Evolutionary conservation across 2,888 invertebrate species (phyloP).

Genomic region (Heliothis peltigera): DNA sequence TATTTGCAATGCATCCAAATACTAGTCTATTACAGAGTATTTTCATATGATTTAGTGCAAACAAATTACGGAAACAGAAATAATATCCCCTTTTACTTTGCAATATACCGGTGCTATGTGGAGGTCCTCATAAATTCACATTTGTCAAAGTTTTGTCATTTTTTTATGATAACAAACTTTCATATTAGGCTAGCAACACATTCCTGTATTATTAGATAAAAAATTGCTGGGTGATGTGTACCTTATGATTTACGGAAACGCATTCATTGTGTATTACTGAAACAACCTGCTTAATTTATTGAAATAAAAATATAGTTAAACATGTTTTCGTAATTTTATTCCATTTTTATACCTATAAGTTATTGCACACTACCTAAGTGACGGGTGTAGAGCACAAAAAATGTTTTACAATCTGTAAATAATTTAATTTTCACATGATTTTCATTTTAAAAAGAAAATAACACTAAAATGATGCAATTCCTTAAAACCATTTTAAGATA

Average conservation of each 20-base stretch:
- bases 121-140: constrained; percentile 35
- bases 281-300: constrained; percentile 85
- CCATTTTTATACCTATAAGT: neutral
- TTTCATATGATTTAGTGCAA: constrained; percentile 25
- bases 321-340: constrained; percentile 57
- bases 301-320: constrained; percentile 82
- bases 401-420: constrained; percentile 1
- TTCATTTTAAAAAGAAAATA: neutral
- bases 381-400: neutral
- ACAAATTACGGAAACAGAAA: constrained; percentile 15
- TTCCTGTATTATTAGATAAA: constrained; percentile 70
- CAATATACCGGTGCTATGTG: constrained; percentile 53
- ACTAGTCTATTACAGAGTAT: constrained; percentile 44
- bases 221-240: constrained; percentile 65
- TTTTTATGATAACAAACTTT: constrained; percentile 50
- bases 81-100: constrained; percentile 22
- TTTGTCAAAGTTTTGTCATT: constrained; percentile 40
- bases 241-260: constrained; percentile 64
- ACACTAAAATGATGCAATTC: neutral
- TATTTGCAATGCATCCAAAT: constrained; percentile 24
- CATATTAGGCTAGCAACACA: constrained; percentile 69
- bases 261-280: constrained; percentile 74
- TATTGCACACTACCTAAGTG: constrained; percentile 8
- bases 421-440: neutral
- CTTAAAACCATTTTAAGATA: neutral